Evolutionary conservation across 2,888 invertebrate genomes (phyloP), one percentile per base, ranked within the genome.

Genomic region (Cecidostiba fungosa): DNA sequence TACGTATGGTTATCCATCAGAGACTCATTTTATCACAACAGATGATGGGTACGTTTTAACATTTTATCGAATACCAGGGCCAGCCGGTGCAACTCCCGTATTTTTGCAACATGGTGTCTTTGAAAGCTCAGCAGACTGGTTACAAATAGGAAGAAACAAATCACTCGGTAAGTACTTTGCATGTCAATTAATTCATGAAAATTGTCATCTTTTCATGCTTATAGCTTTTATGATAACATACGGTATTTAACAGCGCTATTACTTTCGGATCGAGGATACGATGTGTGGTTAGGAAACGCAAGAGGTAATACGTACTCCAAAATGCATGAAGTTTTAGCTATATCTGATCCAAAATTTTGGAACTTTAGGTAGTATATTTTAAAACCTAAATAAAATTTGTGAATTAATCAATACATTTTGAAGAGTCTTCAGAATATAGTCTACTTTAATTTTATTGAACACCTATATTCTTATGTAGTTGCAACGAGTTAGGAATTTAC

Each of bases 401-500:
- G n/a, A n/a, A n/a, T n/a, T n/a, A n/a, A n/a, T n/a, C n/a, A n/a
- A n/a, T n/a, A n/a, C n/a, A n/a, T n/a, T n/a, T n/a, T n/a, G n/a
- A n/a, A n/a, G n/a, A n/a, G n/a, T n/a, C n/a, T n/a, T 43, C 32
- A 12, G 1, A n/a, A n/a, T 12, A 10, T 39, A 39, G 1, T 43
- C n/a, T n/a, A n/a, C n/a, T n/a, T 43, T 12, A 10, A 12, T 43
- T 43, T 43, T 36, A 36, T 36, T 36, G 5, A 19, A 3, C 12
- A 8, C 1, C 0, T 59, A 23, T 59, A 1, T 23, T 0, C 16
- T 1, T 36, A 3, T 70, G 8, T 4, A 70, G 69, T 36, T 70
- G 69, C 19, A 16, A 70, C 14, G 82, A 82, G 16, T n/a, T 82
- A 26, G 82, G 76, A 16, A 19, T 32, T 12, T 66, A 76, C 16